These are phyloP conservation scores for Anarsia innoxiella DNA, from an alignment of 2,888 invertebrate species.

Conservation along the genomic window DNA sequence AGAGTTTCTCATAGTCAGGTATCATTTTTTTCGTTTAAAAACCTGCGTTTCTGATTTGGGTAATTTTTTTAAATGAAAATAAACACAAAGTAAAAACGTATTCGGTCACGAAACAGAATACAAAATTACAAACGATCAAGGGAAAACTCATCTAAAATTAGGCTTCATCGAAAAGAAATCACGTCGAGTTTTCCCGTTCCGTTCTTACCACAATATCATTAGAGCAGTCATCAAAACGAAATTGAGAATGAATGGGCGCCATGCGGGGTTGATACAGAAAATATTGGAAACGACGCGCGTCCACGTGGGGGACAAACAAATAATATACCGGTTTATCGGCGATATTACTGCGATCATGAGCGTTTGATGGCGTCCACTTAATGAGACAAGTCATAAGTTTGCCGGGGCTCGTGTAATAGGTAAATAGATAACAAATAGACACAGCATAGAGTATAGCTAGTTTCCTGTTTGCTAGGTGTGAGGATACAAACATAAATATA, in stretches of 20 bases:
- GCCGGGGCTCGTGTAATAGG: too few species aligned
- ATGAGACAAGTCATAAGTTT: too few species aligned
- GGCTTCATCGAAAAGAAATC: constrained; percentile 4
- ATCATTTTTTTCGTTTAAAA: too few species aligned
- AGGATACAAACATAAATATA: too few species aligned
- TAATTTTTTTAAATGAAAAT: too few species aligned
- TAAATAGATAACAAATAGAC: too few species aligned
- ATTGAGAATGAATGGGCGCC: constrained; percentile 55
- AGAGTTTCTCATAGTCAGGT: too few species aligned
- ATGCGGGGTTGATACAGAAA: constrained; percentile 34
- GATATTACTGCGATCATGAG: constrained; percentile 4
- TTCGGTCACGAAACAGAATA: background rate
- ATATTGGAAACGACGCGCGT: constrained; percentile 34
- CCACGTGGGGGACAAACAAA: constrained; percentile 7
- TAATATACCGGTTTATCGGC: constrained; percentile 1
- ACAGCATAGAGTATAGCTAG: too few species aligned
- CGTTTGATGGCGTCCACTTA: too few species aligned
- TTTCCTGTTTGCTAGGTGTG: too few species aligned
- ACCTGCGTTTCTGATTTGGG: too few species aligned
- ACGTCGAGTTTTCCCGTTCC: constrained; percentile 4
- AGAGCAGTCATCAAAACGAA: constrained; percentile 56
- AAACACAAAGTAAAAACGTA: background rate
- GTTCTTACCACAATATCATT: constrained; percentile 53
- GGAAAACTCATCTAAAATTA: constrained; percentile 7
- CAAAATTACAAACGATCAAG: constrained; percentile 6